Conservation (phyloP, 2,113 vertebrate species). For the Butorides virescens region DNA sequence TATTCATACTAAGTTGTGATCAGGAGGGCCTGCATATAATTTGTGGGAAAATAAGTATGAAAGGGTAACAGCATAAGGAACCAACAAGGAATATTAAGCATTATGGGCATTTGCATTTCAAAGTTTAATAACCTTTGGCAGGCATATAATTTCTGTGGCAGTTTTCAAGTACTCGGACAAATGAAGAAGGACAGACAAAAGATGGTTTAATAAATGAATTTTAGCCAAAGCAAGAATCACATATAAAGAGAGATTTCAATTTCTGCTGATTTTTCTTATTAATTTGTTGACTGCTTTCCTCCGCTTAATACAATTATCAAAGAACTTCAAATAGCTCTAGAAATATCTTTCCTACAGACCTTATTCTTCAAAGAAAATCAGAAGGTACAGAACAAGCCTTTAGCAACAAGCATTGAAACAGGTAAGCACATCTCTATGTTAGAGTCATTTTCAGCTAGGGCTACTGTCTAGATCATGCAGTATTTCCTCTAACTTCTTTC, state of each 20-base stretch:
- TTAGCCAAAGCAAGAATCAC: not conserved
- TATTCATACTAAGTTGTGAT: not conserved
- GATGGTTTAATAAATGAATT: not conserved
- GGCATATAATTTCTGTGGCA: not conserved
- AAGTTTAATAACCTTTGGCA: not conserved
- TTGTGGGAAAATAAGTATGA: not conserved
- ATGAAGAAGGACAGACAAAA: not conserved
- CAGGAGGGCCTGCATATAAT: not conserved
- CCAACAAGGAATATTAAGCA: not conserved
- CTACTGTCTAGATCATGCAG: not conserved
- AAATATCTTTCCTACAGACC: not conserved
- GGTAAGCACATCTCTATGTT: not conserved
- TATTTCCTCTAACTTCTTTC: not conserved
- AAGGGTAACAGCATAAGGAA: not conserved
- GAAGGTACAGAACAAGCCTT: not conserved
- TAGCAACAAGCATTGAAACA: not conserved
- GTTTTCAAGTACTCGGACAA: not conserved
- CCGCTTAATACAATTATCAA: not conserved
- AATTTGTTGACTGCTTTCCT: not conserved
- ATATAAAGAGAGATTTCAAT: not conserved
- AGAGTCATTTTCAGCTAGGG: not conserved
- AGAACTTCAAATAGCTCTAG: not conserved
- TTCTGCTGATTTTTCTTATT: not conserved
- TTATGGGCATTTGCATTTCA: fast-evolving
- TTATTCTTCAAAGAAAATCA: not conserved